Percentiles rank a stretch among this genome's conserved stretches.
These are phyloP conservation scores for Butorides virescens DNA, from an alignment of 2,113 vertebrate genomes.

Conservation along the genomic window DNA sequence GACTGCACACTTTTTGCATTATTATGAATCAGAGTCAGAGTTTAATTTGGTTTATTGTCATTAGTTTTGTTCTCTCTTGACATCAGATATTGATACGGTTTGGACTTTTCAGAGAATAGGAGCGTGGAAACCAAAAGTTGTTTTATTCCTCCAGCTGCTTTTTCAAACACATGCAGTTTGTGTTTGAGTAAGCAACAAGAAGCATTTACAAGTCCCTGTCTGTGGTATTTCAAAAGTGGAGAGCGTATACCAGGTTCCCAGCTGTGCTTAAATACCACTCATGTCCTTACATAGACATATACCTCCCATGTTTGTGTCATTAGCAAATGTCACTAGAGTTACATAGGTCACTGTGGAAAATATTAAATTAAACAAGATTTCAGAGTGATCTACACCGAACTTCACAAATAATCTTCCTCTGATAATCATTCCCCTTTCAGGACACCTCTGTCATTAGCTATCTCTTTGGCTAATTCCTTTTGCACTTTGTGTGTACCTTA, in stretches of 20 bases:
- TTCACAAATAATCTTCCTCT: background rate
- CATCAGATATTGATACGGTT: background rate
- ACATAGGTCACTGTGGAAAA: background rate
- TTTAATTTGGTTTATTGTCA: background rate
- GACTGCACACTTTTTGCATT: background rate
- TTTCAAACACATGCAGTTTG: background rate
- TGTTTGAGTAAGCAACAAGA: background rate
- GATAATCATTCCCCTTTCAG: background rate
- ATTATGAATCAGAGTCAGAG: background rate
- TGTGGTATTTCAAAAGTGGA: background rate
- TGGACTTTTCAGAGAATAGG: background rate
- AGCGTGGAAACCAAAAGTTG: background rate
- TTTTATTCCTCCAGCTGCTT: background rate
- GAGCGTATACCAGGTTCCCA: background rate
- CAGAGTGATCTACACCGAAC: background rate
- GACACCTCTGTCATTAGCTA: background rate
- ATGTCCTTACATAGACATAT: background rate
- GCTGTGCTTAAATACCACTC: background rate
- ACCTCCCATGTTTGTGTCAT: background rate
- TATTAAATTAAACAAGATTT: background rate
- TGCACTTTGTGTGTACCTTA: background rate
- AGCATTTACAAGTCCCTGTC: background rate
- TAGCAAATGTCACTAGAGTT: background rate
- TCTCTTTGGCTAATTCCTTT: background rate
- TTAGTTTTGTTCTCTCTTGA: background rate